Percentiles rank a stretch among this genome's conserved stretches.
These are phyloP conservation scores for Anodontia alba DNA, from an alignment of 2,888 invertebrate species.

Conservation along the genomic window DNA sequence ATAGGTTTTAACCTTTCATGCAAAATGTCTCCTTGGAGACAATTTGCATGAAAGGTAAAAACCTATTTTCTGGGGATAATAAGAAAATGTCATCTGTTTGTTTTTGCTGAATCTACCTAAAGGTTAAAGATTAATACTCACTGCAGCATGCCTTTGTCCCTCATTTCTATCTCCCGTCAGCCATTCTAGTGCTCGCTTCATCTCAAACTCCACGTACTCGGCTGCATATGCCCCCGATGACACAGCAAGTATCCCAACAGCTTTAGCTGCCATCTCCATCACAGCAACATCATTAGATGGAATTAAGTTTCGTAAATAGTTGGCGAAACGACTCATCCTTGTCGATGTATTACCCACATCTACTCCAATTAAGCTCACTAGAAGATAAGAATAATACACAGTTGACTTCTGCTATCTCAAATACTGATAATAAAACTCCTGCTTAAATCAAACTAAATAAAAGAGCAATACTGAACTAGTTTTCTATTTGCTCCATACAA, in stretches of 20 bases:
- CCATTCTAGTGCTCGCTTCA: constrained; percentile 98
- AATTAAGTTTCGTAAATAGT: constrained; percentile 94
- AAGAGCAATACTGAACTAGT: constrained; percentile 6
- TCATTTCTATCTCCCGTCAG: constrained; percentile 94
- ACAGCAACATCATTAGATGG: constrained; percentile 96
- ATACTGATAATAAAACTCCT: no score
- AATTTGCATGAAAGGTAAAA: no score
- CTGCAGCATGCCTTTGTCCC: constrained; percentile 95
- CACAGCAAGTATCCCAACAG: constrained; percentile 96
- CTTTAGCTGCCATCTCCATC: constrained; percentile 98
- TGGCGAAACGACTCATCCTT: constrained; percentile 95
- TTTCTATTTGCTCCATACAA: no score
- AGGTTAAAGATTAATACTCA: constrained; percentile 84
- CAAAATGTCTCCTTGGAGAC: no score
- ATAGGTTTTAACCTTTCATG: no score
- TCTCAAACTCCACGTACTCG: constrained; percentile 99
- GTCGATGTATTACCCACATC: constrained; percentile 97
- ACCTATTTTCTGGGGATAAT: no score
- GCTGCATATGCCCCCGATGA: constrained; percentile 94
- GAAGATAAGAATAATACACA: constrained; percentile 70
- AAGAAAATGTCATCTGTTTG: no score
- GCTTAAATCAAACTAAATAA: no score
- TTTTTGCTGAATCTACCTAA: no score
- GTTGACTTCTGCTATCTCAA: no score
- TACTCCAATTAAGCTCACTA: constrained; percentile 96